These are phyloP conservation scores for Pampusana beccarii DNA, from an alignment of 2,113 vertebrate genomes.

Conservation along the genomic window DNA sequence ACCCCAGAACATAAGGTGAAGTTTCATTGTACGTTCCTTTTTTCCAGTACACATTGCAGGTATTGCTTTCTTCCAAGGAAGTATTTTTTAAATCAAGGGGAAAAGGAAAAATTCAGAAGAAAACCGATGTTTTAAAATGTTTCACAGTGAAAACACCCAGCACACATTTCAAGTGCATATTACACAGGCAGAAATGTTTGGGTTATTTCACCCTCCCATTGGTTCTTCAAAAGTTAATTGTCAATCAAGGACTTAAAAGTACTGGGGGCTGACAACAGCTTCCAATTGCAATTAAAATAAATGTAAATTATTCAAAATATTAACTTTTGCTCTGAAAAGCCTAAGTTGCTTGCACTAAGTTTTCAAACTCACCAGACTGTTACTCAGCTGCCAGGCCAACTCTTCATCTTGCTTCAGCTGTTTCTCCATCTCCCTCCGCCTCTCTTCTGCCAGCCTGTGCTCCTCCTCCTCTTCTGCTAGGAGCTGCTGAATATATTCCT, in stretches of 20 bases:
- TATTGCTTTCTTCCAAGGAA: not conserved
- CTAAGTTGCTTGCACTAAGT: not conserved
- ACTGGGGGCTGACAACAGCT: not conserved
- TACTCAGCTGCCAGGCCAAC: slow-evolving; percentile 83
- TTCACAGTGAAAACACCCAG: not conserved
- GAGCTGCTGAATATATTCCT: slow-evolving; percentile 86
- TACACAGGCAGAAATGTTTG: not conserved
- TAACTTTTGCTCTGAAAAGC: not conserved
- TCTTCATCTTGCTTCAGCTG: slow-evolving; percentile 85
- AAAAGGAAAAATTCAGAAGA: not conserved
- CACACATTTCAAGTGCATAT: not conserved
- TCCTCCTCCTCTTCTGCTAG: slow-evolving; percentile 84
- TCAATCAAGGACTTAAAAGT: not conserved
- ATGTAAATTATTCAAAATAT: not conserved
- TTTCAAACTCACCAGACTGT: slow-evolving; percentile 79
- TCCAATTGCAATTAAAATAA: not conserved
- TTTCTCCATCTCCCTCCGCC: slow-evolving; percentile 70
- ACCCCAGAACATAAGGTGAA: not conserved
- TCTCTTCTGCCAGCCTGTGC: slow-evolving; percentile 72
- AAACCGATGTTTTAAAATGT: not conserved
- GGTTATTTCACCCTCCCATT: not conserved
- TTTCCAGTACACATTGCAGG: not conserved
- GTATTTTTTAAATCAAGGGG: not conserved
- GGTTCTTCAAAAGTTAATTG: not conserved
- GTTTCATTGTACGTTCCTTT: fast-evolving